These are phyloP conservation scores for Cyprinodon tularosa DNA, from an alignment of 2,113 vertebrate genomes.

Conservation along the genomic window DNA sequence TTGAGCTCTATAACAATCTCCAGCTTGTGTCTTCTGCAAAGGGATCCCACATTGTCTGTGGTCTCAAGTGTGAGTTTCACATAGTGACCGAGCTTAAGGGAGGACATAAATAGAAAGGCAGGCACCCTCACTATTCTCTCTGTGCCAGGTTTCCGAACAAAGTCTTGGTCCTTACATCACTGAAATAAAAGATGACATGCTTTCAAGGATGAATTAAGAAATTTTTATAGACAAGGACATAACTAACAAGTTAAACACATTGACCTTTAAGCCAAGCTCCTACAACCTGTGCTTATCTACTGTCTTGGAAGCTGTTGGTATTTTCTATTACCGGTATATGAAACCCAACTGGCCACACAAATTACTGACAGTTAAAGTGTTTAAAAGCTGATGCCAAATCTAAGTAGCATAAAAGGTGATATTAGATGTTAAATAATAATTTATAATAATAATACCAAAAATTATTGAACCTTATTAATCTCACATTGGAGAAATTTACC, in stretches of 20 bases:
- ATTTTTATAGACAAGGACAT: constrained; percentile 17
- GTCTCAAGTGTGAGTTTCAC: constrained; percentile 69
- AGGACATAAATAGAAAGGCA: constrained; percentile 64
- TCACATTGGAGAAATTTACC: too few species aligned
- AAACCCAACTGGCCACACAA: not conserved
- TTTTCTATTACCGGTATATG: not conserved
- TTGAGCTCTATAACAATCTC: constrained; percentile 42
- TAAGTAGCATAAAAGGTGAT: too few species aligned
- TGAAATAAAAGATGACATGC: constrained; percentile 31
- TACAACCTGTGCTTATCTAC: not conserved
- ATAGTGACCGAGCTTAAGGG: constrained; percentile 63
- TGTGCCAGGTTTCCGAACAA: constrained; percentile 60
- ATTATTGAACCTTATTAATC: too few species aligned
- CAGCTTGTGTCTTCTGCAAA: constrained; percentile 54
- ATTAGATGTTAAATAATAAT: too few species aligned
- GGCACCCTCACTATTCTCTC: constrained; percentile 34
- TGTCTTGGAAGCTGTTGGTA: not conserved
- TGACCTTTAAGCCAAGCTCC: not conserved
- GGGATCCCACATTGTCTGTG: constrained; percentile 67
- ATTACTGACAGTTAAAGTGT: not conserved
- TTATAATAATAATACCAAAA: too few species aligned
- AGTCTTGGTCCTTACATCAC: constrained; percentile 38
- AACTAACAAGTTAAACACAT: not conserved
- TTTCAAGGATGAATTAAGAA: constrained; percentile 31
- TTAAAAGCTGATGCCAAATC: not conserved